Conservation (phyloP, 2,797 vertebrate species). For the Eospalax fontanierii region DNA sequence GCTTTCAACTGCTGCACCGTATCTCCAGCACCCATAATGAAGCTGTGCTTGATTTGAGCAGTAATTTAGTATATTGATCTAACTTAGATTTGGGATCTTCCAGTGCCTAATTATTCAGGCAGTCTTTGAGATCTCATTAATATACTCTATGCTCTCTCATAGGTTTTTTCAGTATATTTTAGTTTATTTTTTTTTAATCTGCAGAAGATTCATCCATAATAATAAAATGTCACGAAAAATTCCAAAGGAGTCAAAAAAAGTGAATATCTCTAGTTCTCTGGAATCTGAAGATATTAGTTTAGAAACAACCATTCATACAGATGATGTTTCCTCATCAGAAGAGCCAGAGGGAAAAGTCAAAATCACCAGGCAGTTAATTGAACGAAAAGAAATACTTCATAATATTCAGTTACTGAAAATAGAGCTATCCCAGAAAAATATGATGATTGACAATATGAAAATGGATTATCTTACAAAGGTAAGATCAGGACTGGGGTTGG, state of each 20-base stretch:
- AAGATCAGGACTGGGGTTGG: constrained; percentile 72
- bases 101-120: neutral
- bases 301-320: constrained; percentile 97
- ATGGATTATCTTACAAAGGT: constrained; percentile 97
- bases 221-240: constrained; percentile 93
- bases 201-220: constrained; percentile 25
- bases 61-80: constrained; percentile 32
- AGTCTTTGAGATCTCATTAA: constrained; percentile 7
- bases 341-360: constrained; percentile 91
- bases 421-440: constrained; percentile 96
- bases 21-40: neutral
- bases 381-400: constrained; percentile 96
- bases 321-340: constrained; percentile 97
- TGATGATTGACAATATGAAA: constrained; percentile 98
- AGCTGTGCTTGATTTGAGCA: constrained; percentile 48
- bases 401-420: constrained; percentile 96
- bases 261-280: constrained; percentile 96
- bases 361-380: constrained; percentile 96
- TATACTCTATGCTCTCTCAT: neutral
- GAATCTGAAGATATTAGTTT: constrained; percentile 98
- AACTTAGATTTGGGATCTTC: neutral
- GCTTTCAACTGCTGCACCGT: no score
- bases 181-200: constrained; percentile 54
- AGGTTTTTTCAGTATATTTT: constrained; percentile 22
- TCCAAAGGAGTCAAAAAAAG: constrained; percentile 87